Conservation (phyloP, 2,797 vertebrate genomes). For the Parotocinclus haroldoi region DNA sequence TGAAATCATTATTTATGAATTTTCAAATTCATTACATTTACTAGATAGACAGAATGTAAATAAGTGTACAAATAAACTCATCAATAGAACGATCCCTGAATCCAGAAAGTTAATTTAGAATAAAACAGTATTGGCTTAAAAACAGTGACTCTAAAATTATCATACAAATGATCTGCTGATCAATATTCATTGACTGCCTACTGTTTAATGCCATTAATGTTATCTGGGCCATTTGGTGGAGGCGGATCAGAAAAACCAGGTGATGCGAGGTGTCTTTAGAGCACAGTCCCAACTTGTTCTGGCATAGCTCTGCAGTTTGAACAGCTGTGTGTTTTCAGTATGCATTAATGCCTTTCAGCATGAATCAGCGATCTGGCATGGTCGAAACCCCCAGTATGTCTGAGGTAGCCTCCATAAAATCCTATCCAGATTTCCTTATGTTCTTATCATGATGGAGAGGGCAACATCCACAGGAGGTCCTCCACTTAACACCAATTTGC, state of each 20-base stretch:
- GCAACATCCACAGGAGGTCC: conserved; percentile 50
- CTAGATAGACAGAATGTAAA: too few relatives aligned
- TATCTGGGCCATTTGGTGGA: conserved; percentile 19
- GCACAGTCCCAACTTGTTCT: conserved; percentile 11
- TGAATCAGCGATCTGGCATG: conserved; percentile 45
- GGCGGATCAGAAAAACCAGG: conserved; percentile 8
- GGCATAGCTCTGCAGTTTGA: conserved; percentile 24
- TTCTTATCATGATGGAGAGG: conserved; percentile 56
- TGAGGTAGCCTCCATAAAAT: conserved; percentile 54
- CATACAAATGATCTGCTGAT: background rate
- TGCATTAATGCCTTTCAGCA: conserved; percentile 28
- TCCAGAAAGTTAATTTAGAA: too few relatives aligned
- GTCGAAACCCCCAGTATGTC: conserved; percentile 38
- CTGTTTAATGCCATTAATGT: background rate
- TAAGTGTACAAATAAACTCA: too few relatives aligned
- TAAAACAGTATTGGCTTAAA: too few relatives aligned
- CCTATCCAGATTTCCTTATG: conserved; percentile 49
- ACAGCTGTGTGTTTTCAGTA: conserved; percentile 42
- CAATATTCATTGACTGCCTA: background rate
- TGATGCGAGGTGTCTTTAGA: conserved; percentile 6
- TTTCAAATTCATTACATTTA: too few relatives aligned
- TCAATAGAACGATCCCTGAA: too few relatives aligned
- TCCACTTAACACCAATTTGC: conserved; percentile 55
- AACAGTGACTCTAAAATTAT: too few relatives aligned
- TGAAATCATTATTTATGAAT: too few relatives aligned